These are phyloP conservation scores for Charadrius vociferus DNA, from an alignment of 2,113 vertebrate genomes.

Conservation along the genomic window DNA sequence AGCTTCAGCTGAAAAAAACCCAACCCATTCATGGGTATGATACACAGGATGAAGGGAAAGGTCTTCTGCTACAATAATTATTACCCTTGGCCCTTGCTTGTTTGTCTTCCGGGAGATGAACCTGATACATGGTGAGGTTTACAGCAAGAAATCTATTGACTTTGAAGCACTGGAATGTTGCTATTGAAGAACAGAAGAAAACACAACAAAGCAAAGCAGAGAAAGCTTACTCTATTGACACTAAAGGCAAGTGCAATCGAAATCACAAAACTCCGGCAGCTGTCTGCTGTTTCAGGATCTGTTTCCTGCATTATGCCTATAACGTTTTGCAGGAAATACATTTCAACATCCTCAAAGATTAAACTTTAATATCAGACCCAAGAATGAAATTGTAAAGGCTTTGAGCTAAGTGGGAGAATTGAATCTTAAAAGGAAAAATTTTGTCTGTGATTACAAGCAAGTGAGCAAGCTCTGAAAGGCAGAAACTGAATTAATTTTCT, in stretches of 20 bases:
- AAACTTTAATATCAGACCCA: neutral
- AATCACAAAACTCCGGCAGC: neutral
- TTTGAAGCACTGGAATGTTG: neutral
- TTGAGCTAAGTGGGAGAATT: neutral
- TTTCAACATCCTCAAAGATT: conserved; percentile 17
- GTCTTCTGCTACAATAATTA: neutral
- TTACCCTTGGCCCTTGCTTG: neutral
- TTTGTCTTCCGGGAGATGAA: neutral
- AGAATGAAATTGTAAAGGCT: neutral
- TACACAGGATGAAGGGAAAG: neutral
- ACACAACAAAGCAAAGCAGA: neutral
- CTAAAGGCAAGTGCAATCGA: neutral
- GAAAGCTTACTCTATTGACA: neutral
- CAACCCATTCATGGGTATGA: neutral
- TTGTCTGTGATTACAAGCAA: neutral
- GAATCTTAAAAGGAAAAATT: conserved; percentile 1
- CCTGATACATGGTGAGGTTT: neutral
- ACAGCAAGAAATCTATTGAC: neutral
- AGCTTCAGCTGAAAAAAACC: neutral
- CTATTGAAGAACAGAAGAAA: neutral
- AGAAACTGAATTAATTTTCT: conserved; percentile 19
- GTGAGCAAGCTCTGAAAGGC: neutral
- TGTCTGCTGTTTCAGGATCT: neutral
- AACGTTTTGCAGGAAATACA: neutral
- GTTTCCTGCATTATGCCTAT: neutral